Conservation (phyloP, 2,113 vertebrate species). For the Ornithorhynchus anatinus region DNA sequence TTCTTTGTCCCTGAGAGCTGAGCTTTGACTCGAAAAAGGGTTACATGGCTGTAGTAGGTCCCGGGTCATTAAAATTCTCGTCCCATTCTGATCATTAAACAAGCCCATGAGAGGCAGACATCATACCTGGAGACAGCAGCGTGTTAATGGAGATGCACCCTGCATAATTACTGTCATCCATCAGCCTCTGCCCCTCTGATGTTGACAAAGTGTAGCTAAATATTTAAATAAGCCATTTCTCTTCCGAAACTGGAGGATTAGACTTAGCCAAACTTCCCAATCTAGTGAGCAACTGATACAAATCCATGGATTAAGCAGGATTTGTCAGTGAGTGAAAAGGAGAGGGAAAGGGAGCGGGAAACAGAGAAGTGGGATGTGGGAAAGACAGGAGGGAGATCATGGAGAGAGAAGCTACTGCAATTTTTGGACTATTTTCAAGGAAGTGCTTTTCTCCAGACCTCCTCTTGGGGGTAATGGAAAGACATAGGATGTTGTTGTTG, state of each 20-base stretch:
- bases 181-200: conserved; percentile 48
- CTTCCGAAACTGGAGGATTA: conserved; percentile 56
- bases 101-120: conserved; percentile 43
- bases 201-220: conserved; percentile 66
- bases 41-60: neutral
- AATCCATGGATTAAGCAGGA: conserved; percentile 50
- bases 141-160: conserved; percentile 64
- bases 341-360: neutral
- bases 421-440: no score
- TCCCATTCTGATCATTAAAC: conserved; percentile 57
- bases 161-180: conserved; percentile 70
- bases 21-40: neutral
- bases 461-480: conserved; percentile 45
- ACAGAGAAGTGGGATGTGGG: neutral
- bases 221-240: conserved; percentile 74
- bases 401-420: no score
- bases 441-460: no score
- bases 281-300: conserved; percentile 52
- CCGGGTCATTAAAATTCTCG: conserved; percentile 47
- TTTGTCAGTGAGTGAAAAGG: conserved; percentile 12
- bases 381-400: neutral
- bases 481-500: conserved; percentile 42
- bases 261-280: conserved; percentile 45
- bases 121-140: conserved; percentile 56
- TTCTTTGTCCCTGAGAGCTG: neutral